Conservation (phyloP, 37 sponge, comb jelly and placozoan genomes). For the Bolinopsis microptera region DNA sequence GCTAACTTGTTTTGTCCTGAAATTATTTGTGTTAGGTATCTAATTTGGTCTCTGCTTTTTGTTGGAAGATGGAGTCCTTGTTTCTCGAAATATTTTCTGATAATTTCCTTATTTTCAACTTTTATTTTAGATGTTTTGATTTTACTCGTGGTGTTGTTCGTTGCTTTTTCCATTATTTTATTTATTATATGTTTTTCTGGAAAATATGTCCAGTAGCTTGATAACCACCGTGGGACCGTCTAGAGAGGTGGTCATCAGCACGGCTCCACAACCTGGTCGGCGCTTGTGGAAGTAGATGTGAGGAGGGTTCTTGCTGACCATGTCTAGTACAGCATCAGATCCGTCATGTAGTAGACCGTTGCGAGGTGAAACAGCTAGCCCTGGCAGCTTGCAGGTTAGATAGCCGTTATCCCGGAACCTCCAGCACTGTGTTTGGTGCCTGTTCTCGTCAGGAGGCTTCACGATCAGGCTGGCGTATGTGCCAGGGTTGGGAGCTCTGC, state of each 20-base stretch:
- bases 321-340: neutral
- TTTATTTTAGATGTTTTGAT: too few species aligned
- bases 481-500: conserved; percentile 1
- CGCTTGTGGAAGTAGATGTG: neutral
- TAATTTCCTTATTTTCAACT: too few species aligned
- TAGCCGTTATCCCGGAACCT: neutral
- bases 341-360: conserved; percentile 21
- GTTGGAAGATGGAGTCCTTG: too few species aligned
- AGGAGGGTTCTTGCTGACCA: neutral
- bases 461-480: conserved; percentile 16
- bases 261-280: neutral
- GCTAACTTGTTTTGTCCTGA: too few species aligned
- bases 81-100: too few species aligned
- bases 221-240: conserved; percentile 25
- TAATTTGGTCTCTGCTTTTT: too few species aligned
- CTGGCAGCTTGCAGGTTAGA: neutral
- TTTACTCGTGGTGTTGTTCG: too few species aligned
- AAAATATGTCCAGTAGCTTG: too few species aligned
- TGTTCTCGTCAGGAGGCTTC: neutral
- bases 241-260: neutral
- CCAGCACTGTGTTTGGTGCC: neutral
- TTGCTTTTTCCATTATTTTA: too few species aligned
- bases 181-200: too few species aligned
- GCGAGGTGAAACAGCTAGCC: neutral
- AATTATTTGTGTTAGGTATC: too few species aligned